phyloP scores from a whole-genome alignment of 92 coral and sea anemone genomes.

The Phenganax stokvisi region DNA sequence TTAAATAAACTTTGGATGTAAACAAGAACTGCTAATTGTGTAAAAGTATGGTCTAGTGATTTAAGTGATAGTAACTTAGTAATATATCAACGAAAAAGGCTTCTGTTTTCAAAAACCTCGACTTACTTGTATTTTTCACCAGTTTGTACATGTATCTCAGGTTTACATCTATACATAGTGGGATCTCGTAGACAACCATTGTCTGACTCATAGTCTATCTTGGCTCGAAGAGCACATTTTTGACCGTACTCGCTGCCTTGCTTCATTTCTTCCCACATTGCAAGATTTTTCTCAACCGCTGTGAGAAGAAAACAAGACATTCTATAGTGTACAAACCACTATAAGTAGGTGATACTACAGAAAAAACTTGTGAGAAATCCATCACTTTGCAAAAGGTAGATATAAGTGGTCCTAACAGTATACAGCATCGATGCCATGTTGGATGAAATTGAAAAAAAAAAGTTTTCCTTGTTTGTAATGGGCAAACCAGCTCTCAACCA shows the following conservation, averaged over 20 bases:
- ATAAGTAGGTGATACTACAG: no score
- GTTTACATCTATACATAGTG: conserved; percentile 87
- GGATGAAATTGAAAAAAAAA: no score
- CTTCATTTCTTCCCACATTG: conserved; percentile 97
- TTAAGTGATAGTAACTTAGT: no score
- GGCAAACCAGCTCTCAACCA: no score
- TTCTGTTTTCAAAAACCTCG: background rate
- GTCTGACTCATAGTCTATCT: conserved; percentile 79
- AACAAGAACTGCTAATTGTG: no score
- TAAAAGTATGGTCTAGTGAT: background rate
- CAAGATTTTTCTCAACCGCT: conserved; percentile 87
- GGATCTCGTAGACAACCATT: conserved; percentile 95
- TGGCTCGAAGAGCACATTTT: conserved; percentile 79
- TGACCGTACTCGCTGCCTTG: conserved; percentile 70
- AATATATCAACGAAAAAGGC: no score
- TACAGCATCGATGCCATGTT: no score
- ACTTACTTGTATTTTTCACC: conserved; percentile 91
- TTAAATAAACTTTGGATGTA: no score
- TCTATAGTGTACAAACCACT: background rate
- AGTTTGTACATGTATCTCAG: conserved; percentile 86
- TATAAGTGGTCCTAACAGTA: no score
- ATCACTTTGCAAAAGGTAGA: no score
- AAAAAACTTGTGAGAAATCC: no score
- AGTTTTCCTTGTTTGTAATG: no score
- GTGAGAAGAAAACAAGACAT: background rate